Evolutionary conservation across 2,797 vertebrate genomes (phyloP), one percentile per base, ranked within the genome.

Genomic region (Cynopterus sphinx): DNA sequence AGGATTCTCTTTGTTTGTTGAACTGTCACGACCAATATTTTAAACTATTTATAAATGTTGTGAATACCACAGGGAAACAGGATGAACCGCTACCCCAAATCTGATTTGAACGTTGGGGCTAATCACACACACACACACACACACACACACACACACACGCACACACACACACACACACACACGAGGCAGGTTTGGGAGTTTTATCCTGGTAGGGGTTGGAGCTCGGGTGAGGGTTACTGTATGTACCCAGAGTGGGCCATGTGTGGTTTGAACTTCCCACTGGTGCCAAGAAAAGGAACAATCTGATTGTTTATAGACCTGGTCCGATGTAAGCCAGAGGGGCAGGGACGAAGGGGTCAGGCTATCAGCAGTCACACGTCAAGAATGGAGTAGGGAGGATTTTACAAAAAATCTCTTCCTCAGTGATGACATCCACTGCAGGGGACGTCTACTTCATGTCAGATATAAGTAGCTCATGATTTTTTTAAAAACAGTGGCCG

Each of bases 361-460:
- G 4, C 19, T 43, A 24, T 31, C 16, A 41, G 79, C 9, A 3
- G 6, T 17, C 83, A 75, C 6, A 43, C 24, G 31, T 16, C 6
- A 8, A 46, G 59, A 33, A n/a, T 43, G 5, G 39, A 61, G 26
- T 0, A 5, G 5, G 16, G 13, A 16, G 57, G 19, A n/a, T 6
- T 13, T 31, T 3, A 12, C 9, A 8, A 19, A 46, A 61, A 67
- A 22, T n/a, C 11, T n/a, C 5, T 22, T 57, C 15, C 26, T 55
- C 39, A 6, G 41, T 0, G 3, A 31, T 22, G 26, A 6, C 2
- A 0, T 24, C 6, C 36, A 11, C 12, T 11, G 0, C 15, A 46
- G 63, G 55, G 2, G 15, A 9, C 2, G 4, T 11, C 74, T 28
- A 4, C 21, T 9, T 15, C 1, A 1, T 7, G 16, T 26, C 65